Conservation (phyloP, 2,797 vertebrate species). For the Cyclopterus lumpus region DNA sequence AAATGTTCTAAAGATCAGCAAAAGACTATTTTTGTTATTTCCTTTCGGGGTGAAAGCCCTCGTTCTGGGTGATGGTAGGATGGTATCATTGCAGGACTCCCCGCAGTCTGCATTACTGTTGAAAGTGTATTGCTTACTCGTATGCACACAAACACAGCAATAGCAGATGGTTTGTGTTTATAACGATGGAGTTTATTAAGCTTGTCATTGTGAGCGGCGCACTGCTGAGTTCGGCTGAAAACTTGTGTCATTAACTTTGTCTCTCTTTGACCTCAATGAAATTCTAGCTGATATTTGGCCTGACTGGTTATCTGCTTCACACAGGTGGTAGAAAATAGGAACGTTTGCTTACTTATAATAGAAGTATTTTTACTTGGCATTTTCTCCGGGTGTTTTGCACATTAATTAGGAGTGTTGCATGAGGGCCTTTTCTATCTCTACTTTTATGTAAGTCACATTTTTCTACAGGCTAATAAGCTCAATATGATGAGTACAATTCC, state of each 20-base stretch:
- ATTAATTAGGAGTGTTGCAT: neutral
- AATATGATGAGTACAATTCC: constrained; percentile 23
- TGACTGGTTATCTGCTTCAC: constrained; percentile 8
- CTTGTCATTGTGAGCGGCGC: constrained; percentile 1
- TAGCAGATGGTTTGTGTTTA: constrained; percentile 34
- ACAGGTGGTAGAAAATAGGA: neutral
- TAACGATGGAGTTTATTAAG: constrained; percentile 23
- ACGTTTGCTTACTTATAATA: neutral
- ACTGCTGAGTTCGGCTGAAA: constrained; percentile 14
- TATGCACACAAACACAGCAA: constrained; percentile 7
- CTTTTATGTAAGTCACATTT: neutral
- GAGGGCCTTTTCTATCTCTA: neutral
- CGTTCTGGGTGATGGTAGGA: neutral
- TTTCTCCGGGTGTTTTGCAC: neutral
- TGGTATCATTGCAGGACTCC: neutral
- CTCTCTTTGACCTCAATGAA: neutral
- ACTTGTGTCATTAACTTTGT: constrained; percentile 1
- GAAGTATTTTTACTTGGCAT: neutral
- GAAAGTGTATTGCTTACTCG: neutral
- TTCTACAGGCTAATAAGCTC: constrained; percentile 13
- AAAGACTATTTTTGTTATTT: neutral
- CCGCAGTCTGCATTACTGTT: constrained; percentile 1
- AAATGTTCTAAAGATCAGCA: constrained; percentile 1
- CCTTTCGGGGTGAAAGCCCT: neutral
- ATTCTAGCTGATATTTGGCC: neutral